Evolutionary conservation across 2,113 vertebrate species (phyloP).

Genomic region (Onychostoma macrolepis): DNA sequence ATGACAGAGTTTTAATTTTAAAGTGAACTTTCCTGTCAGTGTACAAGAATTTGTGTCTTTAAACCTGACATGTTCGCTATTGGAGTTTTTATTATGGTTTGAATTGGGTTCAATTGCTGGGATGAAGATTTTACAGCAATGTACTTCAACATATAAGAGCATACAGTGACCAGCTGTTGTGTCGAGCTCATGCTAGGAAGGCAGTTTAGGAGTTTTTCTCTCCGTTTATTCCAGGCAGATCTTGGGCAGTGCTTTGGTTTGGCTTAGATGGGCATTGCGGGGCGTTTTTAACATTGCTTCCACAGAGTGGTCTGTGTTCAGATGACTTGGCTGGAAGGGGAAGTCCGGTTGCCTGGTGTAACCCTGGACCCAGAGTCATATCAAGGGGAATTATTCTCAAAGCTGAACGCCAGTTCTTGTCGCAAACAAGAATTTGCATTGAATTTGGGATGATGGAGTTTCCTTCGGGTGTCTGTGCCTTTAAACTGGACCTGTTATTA

Average conservation of each 20-base stretch:
- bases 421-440: too few relatives aligned
- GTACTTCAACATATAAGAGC: neutral
- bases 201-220: neutral
- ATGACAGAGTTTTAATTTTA: too few relatives aligned
- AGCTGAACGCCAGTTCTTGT: neutral
- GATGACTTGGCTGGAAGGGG: neutral
- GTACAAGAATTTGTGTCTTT: too few relatives aligned
- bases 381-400: neutral
- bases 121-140: neutral
- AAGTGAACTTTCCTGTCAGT: too few relatives aligned
- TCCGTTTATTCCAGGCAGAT: constrained; percentile 17
- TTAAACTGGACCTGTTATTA: too few relatives aligned
- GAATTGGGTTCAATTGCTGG: neutral
- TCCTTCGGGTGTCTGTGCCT: neutral
- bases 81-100: neutral
- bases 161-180: neutral
- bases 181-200: neutral
- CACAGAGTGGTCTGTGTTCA: neutral
- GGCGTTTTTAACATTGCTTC: neutral
- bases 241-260: neutral
- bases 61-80: too few relatives aligned
- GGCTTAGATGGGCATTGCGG: neutral
- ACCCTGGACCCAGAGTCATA: neutral
- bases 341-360: neutral
- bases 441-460: neutral